phyloP scores from a whole-genome alignment of 2,797 vertebrate species.

The Manis pentadactyla region DNA sequence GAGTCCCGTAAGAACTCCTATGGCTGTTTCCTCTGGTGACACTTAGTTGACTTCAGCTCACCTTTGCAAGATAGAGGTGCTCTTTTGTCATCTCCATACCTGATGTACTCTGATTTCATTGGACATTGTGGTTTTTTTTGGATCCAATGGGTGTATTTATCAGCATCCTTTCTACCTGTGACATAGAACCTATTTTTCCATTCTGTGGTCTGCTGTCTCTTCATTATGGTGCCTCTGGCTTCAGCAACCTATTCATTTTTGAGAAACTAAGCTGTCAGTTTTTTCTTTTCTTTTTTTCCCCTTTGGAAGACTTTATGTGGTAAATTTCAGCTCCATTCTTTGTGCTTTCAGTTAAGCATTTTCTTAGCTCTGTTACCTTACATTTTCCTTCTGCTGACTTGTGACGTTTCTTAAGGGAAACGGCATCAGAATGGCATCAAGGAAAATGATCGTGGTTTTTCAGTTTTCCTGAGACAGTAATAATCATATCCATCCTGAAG shows the following conservation, averaged over 20 bases:
- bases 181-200: conserved; percentile 45
- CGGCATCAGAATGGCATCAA: conserved; percentile 55
- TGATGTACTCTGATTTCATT: conserved; percentile 46
- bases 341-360: conserved; percentile 78
- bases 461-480: conserved; percentile 69
- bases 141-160: conserved; percentile 25
- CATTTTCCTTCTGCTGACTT: conserved; percentile 79
- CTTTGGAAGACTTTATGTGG: conserved; percentile 49
- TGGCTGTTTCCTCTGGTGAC: background rate
- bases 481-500: conserved; percentile 64
- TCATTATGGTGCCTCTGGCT: background rate
- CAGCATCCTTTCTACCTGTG: conserved; percentile 48
- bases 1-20: conserved; percentile 1
- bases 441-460: conserved; percentile 67
- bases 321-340: conserved; percentile 59
- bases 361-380: conserved; percentile 77
- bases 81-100: background rate
- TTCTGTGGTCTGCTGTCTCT: conserved; percentile 63
- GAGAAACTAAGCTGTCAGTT: conserved; percentile 44
- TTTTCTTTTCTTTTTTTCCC: background rate
- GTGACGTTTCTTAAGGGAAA: conserved; percentile 45
- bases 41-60: background rate
- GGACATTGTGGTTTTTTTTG: conserved; percentile 62
- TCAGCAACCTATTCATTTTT: conserved; percentile 7
- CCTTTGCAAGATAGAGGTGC: background rate